Base-by-base conservation (phyloP, 30 jellyfish, hydroid and myxozoan species). In the Clytia hemisphaerica region DNA sequence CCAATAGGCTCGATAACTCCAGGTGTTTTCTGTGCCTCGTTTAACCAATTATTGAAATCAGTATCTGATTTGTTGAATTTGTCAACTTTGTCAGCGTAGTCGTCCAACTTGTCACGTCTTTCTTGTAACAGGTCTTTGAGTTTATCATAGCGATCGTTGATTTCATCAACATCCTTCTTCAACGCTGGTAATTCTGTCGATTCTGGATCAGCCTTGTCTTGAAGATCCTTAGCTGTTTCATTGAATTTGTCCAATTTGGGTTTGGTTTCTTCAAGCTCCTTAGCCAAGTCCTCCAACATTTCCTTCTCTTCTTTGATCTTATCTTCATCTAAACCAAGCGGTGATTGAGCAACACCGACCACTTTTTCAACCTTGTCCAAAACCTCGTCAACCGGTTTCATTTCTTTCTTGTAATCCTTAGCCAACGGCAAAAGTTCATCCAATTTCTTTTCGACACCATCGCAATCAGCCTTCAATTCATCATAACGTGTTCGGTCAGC, bases 341-440 rank as follows among this genome's bases (percentile, higher is more conserved):
- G 15, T 4, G 94, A 83, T 36, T 33, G 46, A 21, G 70, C 65
- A 38, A 53, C 46, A 16, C 31, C 75, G 22, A 69, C 76, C 31
- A 53, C 46, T 29, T 42, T 53, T 25, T 88, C 86, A 63, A 75
- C 53, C 48, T 80, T 75, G 36, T 65, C 90, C 28, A 88, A 67
- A 21, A 88, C 49, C 58, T 88, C 97, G 58, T 80, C 93, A 65
- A 88, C 84, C 16, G 85, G 93, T 57, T 73, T 85, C 53, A 67
- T 29, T 2, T 71, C 38, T 21, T 75, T 82, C n/a, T 55, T 77
- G 78, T 58, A 73, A 19, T 42, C 47, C 37, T 42, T 30, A 47
- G 83, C 77, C 15, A 55, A 22, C 9, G 50, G 80, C 26, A 58
- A 72, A 5, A 80, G 53, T 37, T 36, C 55, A 10, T 6, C 45